Percentiles rank a stretch among this genome's conserved stretches.
These are phyloP conservation scores for Falco peregrinus DNA, from an alignment of 2,797 vertebrate genomes.

Conservation along the genomic window DNA sequence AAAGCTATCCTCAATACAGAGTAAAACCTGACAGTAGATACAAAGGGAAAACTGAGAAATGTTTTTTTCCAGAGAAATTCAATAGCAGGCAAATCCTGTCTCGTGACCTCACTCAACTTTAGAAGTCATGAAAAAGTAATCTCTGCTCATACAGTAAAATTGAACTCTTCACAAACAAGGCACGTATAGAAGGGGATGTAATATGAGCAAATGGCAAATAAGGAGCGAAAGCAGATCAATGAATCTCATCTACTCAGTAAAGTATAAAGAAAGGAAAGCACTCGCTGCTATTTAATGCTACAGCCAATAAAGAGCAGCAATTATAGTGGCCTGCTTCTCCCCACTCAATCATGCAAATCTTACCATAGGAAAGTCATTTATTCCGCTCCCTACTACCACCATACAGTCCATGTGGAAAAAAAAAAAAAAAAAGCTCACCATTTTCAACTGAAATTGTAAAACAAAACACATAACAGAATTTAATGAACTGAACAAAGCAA, in stretches of 20 bases:
- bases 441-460: neutral
- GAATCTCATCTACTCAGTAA: slow-evolving; percentile 20
- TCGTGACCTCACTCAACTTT: neutral
- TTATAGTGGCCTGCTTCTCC: neutral
- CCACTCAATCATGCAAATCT: neutral
- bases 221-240: slow-evolving; percentile 21
- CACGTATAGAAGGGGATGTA: neutral
- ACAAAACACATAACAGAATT: neutral
- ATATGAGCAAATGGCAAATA: slow-evolving; percentile 3
- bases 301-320: neutral
- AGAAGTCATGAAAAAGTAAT: slow-evolving; percentile 18
- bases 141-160: neutral
- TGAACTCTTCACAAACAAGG: slow-evolving; percentile 15
- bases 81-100: neutral
- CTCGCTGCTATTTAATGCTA: neutral
- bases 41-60: neutral
- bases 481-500: neutral
- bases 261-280: slow-evolving; percentile 21
- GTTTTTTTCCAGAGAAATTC: neutral
- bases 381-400: neutral
- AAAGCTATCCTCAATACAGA: neutral
- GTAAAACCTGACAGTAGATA: neutral
- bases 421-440: neutral
- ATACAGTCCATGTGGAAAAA: neutral
- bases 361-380: neutral